These are phyloP conservation scores for Lasioglossum oenotherae DNA, from an alignment of 2,888 invertebrate species.

Conservation along the genomic window DNA sequence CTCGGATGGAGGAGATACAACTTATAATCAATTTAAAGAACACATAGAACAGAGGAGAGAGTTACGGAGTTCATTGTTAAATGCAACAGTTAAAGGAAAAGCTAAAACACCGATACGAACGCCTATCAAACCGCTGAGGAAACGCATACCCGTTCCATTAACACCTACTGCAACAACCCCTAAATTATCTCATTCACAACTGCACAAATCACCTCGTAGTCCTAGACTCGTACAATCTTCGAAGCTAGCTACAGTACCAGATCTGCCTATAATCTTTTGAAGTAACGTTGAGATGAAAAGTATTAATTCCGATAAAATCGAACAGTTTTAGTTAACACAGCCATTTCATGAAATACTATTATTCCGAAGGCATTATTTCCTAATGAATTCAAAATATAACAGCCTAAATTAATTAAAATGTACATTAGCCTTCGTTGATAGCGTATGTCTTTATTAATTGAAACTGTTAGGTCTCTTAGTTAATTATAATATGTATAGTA, in stretches of 20 bases:
- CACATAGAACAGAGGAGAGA: constrained; percentile 85
- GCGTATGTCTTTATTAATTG: not conserved
- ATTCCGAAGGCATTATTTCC: no score
- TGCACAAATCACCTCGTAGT: constrained; percentile 57
- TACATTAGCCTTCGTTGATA: no score
- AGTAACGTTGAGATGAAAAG: not conserved
- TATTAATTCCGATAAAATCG: not conserved
- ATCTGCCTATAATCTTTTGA: constrained; percentile 63
- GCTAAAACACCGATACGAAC: constrained; percentile 64
- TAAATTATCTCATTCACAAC: constrained; percentile 37
- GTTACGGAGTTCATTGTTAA: constrained; percentile 85
- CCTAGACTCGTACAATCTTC: constrained; percentile 50
- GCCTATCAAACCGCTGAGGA: constrained; percentile 78
- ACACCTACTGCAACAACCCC: constrained; percentile 56
- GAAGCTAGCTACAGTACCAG: constrained; percentile 58
- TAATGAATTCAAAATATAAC: no score
- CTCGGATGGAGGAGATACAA: constrained; percentile 58
- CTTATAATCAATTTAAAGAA: constrained; percentile 84
- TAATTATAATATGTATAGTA: not conserved
- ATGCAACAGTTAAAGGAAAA: constrained; percentile 48
- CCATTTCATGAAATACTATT: not conserved
- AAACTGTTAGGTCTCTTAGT: not conserved
- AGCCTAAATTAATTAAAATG: no score
- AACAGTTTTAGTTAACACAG: not conserved
- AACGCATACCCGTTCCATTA: constrained; percentile 62